These are phyloP conservation scores for Philopotamus ludificatus DNA, from an alignment of 1,140 invertebrate species.

Conservation along the genomic window DNA sequence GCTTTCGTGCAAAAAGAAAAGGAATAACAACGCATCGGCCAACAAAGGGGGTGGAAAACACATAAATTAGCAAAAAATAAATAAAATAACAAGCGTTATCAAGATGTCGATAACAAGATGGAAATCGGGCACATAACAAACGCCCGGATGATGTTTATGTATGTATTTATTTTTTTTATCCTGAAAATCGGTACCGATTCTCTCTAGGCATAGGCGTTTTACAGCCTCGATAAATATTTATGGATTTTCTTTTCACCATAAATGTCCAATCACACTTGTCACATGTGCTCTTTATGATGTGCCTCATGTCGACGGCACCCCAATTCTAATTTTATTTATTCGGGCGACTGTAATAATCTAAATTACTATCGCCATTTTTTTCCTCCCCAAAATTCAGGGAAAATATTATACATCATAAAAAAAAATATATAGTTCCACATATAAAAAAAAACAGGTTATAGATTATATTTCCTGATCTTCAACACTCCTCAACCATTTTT, in stretches of 20 bases:
- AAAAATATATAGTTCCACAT: too few species aligned
- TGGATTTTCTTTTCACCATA: not conserved
- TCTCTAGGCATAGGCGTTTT: not conserved
- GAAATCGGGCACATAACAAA: conserved; percentile 12
- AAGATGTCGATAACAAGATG: conserved; percentile 19
- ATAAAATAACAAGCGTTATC: conserved; percentile 19
- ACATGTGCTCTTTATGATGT: too few species aligned
- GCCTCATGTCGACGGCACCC: too few species aligned
- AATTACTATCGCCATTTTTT: too few species aligned
- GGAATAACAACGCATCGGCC: not conserved
- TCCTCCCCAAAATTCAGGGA: too few species aligned
- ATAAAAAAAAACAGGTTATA: too few species aligned
- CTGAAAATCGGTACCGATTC: not conserved
- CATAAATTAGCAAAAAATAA: conserved; percentile 18
- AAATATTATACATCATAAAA: too few species aligned
- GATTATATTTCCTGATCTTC: too few species aligned
- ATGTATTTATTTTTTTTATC: conserved; percentile 2
- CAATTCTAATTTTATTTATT: too few species aligned
- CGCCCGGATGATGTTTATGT: not conserved
- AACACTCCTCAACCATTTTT: too few species aligned
- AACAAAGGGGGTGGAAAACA: conserved; percentile 3
- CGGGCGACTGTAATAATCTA: too few species aligned
- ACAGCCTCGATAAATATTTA: not conserved
- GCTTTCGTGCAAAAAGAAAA: not conserved
- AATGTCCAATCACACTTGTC: not conserved